Base-by-base conservation (phyloP, 2,113 vertebrate genomes). In the Cairina moschata region DNA sequence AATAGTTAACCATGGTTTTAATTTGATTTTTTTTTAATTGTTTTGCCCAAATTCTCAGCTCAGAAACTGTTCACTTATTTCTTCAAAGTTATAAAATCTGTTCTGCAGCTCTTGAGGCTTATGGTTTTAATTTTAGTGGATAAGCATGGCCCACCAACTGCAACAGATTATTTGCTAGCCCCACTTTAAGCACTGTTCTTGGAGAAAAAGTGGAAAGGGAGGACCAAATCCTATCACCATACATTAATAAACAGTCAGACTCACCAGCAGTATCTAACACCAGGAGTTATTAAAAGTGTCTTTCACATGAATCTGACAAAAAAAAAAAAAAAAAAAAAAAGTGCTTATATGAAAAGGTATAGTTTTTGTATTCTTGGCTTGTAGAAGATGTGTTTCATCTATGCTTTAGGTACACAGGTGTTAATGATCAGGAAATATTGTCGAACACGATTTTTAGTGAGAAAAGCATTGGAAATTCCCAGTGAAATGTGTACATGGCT, bases 361-460 rank as follows among this genome's bases (percentile, higher is more conserved):
- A 48, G 56, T 86, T 96, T 72, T 92, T 93, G 81, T 96, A 96
- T 97, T 95, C 96, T 84, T 42, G 46, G 76, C 86, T 82, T 88
- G 95, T 72, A 95, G 55, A 85, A 86, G 38, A 85, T 25, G 34
- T 92, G 84, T 94, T 92, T 0, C 0, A 77, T 79, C 89, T 91
- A 84, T 91, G 81, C 74, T 95, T 89, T 93, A 86, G 80, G 94
- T 95, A 97, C 91, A 96, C 93, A 92, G 91, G 74, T 75, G 83
- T 89, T 97, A 97, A 97, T 95, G 93, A 96, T 87, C 84, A 84
- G 91, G 89, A 97, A 96, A 95, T 95, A 97, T 95, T 96, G 95
- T 96, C 58, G 95, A 95, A 95, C 96, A 97, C 88, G 95, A 91
- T 95, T 96, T 97, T 95, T 92, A 96, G 95, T 62, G 94, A 87